Conservation (phyloP, 2,113 vertebrate genomes). For the Pelodiscus sinensis region DNA sequence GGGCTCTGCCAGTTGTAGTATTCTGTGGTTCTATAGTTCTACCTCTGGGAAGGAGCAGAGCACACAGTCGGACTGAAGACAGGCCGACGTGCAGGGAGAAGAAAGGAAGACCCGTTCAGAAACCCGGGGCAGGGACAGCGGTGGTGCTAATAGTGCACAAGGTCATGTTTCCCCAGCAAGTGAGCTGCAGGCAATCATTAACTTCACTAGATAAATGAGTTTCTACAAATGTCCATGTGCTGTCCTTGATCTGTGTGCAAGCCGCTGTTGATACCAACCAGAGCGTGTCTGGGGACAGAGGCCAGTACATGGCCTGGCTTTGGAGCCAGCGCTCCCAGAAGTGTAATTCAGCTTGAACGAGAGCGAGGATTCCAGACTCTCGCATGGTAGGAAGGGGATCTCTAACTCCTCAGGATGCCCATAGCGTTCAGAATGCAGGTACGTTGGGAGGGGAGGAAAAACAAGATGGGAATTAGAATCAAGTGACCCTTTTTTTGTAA, state of each 20-base stretch:
- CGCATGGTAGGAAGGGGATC: not conserved
- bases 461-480: not conserved
- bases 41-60: not conserved
- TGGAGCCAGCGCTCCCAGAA: no score
- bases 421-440: not conserved
- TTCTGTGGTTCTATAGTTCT: not conserved
- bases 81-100: not conserved
- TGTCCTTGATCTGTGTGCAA: not conserved
- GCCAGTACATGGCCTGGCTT: no score
- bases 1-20: no score
- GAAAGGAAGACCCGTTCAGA: not conserved
- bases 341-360: not conserved
- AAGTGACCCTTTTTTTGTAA: not conserved
- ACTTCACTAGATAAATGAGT: not conserved
- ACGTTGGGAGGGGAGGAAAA: not conserved
- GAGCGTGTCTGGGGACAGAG: not conserved
- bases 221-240: not conserved
- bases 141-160: not conserved
- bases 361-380: not conserved
- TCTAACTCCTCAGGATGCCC: not conserved
- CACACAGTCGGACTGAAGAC: not conserved
- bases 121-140: not conserved
- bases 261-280: not conserved
- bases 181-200: slow-evolving; percentile 1
- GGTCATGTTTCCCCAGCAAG: not conserved